phyloP scores from a whole-genome alignment of 1,140 invertebrate genomes.

The Anagrus nilaparvatae region DNA sequence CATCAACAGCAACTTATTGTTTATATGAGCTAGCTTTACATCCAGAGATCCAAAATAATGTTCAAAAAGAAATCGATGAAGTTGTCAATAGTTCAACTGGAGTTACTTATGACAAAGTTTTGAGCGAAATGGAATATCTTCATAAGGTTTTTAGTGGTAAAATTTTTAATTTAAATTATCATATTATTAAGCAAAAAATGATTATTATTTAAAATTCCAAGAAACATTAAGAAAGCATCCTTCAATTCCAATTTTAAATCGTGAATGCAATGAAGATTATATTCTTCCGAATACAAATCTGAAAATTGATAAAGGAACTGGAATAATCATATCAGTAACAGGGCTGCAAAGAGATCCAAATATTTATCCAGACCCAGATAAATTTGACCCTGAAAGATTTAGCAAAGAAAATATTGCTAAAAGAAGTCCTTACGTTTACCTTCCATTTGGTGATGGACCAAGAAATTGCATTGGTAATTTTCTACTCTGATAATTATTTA shows the following conservation, averaged over 20 bases:
- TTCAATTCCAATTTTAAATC: constrained; percentile 29
- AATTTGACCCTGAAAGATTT: constrained; percentile 53
- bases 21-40: constrained; percentile 27
- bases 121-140: constrained; percentile 38
- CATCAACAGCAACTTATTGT: constrained; percentile 13
- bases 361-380: constrained; percentile 47
- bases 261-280: constrained; percentile 35
- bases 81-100: constrained; percentile 13
- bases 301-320: constrained; percentile 22
- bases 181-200: too few relatives aligned
- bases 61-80: constrained; percentile 26
- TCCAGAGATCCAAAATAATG: constrained; percentile 26
- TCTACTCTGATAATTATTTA: not conserved
- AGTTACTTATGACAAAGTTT: constrained; percentile 31
- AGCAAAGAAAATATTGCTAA: constrained; percentile 31
- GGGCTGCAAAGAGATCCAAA: constrained; percentile 34
- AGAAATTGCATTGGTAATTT: constrained; percentile 45
- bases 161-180: not conserved
- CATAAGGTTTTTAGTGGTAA: constrained; percentile 26
- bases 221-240: constrained; percentile 41
- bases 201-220: constrained; percentile 11
- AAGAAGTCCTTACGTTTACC: constrained; percentile 34
- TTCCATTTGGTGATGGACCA: constrained; percentile 49
- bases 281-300: constrained; percentile 26
- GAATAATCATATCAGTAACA: constrained; percentile 22